A percentile compares a stretch with the other conserved stretches of the same genome.
Evolutionary conservation across 2,888 invertebrate species (phyloP).

Genomic region (Nysson spinosus): DNA sequence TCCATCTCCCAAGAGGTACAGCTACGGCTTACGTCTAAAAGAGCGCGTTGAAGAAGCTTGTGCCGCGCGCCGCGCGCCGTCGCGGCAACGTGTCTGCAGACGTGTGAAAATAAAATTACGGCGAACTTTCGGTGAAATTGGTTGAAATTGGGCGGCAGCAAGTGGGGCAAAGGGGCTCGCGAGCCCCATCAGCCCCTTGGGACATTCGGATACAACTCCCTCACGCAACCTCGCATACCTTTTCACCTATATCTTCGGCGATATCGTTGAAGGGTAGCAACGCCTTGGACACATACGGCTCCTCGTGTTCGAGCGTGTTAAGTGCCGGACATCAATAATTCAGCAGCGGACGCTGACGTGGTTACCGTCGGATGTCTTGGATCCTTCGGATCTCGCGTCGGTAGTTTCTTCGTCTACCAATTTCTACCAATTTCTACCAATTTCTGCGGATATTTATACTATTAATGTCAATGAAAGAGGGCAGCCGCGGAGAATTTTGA

Average conservation of each 20-base stretch:
- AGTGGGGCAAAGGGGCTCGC: constrained; percentile 54
- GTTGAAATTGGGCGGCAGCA: constrained; percentile 80
- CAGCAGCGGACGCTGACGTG: constrained; percentile 75
- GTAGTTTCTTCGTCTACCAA: constrained; percentile 33
- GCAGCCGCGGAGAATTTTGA: too few species aligned
- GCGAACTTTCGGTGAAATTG: constrained; percentile 81
- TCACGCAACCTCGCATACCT: constrained; percentile 24
- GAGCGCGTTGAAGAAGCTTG: constrained; percentile 12
- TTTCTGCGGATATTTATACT: too few species aligned
- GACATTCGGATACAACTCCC: constrained; percentile 47
- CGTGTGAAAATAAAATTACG: constrained; percentile 81
- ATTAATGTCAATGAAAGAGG: too few species aligned
- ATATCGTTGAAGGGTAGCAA: constrained; percentile 51
- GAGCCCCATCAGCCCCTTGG: constrained; percentile 59
- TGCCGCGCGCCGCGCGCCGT: constrained; percentile 2
- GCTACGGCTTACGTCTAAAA: constrained; percentile 28
- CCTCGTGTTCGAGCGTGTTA: constrained; percentile 58
- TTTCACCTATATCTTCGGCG: constrained; percentile 45
- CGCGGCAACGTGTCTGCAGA: constrained; percentile 62
- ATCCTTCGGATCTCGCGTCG: constrained; percentile 29
- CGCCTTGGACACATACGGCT: constrained; percentile 60
- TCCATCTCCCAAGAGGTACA: constrained; percentile 48
- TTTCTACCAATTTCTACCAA: too few species aligned
- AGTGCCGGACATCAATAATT: constrained; percentile 76
- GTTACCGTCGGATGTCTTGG: constrained; percentile 64